A percentile compares a stretch with the other conserved stretches of the same genome.
phyloP scores from a whole-genome alignment of 2,797 vertebrate genomes.

The Malacoraja senta region DNA sequence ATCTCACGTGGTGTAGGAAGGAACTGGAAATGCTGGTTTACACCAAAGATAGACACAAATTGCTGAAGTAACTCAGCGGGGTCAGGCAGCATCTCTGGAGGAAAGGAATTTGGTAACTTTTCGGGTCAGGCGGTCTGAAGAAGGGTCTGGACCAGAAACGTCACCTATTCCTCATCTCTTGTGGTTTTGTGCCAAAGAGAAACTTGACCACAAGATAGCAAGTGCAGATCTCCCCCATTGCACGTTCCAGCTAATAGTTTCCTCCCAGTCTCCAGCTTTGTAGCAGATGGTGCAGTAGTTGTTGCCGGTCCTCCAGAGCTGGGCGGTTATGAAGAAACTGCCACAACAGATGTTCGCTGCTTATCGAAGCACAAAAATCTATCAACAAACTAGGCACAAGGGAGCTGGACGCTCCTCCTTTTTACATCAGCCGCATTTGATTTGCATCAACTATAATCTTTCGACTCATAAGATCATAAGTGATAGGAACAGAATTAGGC shows the following conservation, averaged over 20 bases:
- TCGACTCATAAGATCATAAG: neutral
- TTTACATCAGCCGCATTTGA: neutral
- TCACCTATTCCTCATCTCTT: neutral
- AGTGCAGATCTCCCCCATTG: neutral
- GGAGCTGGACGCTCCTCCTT: neutral
- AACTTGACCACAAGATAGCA: neutral
- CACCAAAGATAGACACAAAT: no score
- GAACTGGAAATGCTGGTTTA: no score
- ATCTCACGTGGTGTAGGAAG: no score
- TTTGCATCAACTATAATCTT: neutral
- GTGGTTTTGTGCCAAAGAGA: neutral
- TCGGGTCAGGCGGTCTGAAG: no score
- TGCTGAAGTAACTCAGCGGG: no score
- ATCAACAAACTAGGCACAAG: neutral
- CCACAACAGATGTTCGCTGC: neutral
- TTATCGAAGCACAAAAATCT: neutral
- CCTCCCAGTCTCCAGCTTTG: neutral
- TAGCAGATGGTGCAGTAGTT: neutral
- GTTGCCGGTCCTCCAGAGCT: neutral
- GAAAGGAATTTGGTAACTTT: no score
- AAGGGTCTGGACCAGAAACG: no score
- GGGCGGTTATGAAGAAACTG: neutral
- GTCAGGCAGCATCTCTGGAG: no score
- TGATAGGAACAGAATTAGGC: no score
- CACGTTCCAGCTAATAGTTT: neutral